A percentile compares a stretch with the other conserved stretches of the same genome.
phyloP scores from a whole-genome alignment of 2,113 vertebrate genomes.

The Carassius gibelio region DNA sequence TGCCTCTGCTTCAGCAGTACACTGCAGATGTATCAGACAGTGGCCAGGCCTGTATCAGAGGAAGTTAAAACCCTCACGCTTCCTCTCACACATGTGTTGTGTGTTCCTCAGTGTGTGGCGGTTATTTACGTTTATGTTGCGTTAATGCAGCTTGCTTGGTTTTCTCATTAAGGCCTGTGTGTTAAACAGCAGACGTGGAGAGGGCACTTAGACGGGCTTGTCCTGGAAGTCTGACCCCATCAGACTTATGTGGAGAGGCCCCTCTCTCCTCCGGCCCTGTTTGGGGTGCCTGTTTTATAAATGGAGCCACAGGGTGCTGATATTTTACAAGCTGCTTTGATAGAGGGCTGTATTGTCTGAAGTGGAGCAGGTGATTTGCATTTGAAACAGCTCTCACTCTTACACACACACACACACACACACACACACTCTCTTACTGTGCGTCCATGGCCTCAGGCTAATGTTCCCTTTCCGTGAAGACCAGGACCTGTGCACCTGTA shows the following conservation, averaged over 20 bases:
- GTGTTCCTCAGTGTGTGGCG: neutral
- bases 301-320: conserved; percentile 69
- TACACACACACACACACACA: neutral
- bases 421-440: conserved; percentile 21
- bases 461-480: conserved; percentile 70
- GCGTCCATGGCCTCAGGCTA: conserved; percentile 71
- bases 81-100: neutral
- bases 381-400: conserved; percentile 70
- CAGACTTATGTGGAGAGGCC: conserved; percentile 14
- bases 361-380: conserved; percentile 73
- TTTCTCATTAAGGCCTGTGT: conserved; percentile 43
- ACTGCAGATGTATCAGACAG: conserved; percentile 30
- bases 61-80: neutral
- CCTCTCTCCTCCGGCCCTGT: conserved; percentile 32
- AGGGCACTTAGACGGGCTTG: conserved; percentile 2
- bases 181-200: conserved; percentile 12
- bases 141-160: conserved; percentile 25
- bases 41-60: neutral
- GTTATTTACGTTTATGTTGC: conserved; percentile 28
- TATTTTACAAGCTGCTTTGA: conserved; percentile 74
- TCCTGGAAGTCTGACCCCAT: conserved; percentile 16
- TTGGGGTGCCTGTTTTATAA: conserved; percentile 61
- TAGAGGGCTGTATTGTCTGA: conserved; percentile 68
- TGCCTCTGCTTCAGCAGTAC: neutral
- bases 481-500: conserved; percentile 73